Evolutionary conservation across 2,888 invertebrate species (phyloP).

Genomic region (Nemoura dubitans): DNA sequence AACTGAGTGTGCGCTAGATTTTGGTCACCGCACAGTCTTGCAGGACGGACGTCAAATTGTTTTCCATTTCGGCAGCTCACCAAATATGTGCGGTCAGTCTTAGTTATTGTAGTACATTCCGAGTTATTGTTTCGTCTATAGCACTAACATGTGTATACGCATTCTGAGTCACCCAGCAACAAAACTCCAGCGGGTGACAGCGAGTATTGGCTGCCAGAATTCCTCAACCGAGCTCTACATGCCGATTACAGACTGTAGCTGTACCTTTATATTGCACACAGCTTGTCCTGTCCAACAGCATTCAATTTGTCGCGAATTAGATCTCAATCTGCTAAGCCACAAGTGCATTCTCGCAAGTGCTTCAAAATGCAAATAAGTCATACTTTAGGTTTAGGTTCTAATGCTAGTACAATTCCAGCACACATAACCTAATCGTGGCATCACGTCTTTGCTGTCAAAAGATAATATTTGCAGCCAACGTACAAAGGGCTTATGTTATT

Average conservation of each 20-base stretch:
- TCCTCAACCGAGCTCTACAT: too few relatives aligned
- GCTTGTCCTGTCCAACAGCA: background rate
- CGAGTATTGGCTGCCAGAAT: too few relatives aligned
- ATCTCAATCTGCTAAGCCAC: background rate
- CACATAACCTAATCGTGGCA: background rate
- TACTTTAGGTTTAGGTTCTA: background rate
- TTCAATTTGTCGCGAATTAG: background rate
- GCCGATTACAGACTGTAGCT: too few relatives aligned
- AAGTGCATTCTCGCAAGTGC: background rate
- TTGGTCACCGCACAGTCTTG: background rate
- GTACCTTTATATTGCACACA: too few relatives aligned
- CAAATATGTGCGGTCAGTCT: background rate
- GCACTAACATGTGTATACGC: background rate
- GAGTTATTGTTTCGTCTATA: background rate
- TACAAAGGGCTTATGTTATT: background rate
- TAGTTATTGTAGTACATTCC: background rate
- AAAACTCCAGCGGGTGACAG: background rate
- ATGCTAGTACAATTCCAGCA: background rate
- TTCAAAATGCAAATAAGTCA: background rate
- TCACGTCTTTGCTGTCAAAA: background rate
- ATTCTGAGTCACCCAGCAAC: background rate
- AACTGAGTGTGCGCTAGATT: background rate
- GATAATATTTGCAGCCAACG: background rate
- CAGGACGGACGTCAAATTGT: background rate
- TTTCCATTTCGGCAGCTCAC: background rate